Base-by-base conservation (phyloP, 2,113 vertebrate species). In the Melanerpes formicivorus region DNA sequence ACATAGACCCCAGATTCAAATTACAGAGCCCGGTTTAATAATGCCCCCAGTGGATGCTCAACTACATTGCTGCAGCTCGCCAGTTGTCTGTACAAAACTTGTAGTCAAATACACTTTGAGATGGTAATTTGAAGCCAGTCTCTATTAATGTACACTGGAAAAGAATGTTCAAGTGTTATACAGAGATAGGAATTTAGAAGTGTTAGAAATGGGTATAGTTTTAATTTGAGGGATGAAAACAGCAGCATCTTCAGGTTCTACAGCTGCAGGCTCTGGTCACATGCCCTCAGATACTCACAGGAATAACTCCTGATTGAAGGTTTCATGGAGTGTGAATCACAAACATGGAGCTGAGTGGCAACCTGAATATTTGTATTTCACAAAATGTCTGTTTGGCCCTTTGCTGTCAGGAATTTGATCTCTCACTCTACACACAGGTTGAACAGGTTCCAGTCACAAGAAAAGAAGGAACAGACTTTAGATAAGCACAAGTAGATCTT, bases 291-390 rank as follows among this genome's bases (percentile, higher is more conserved):
- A 12, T 67, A 34, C 42, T 60, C 56, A 8, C 11, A 21, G 69
- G 55, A 86, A 4, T 29, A 22, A 55, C 32, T 55, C 23, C 22
- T 48, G 27, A 32, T 32, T 56, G 55, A 80, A 67, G 25, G 44
- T 29, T 64, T 71, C 69, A 50, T 74, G 80, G 16, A 71, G 21
- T 11, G 9, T 62, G 34, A 16, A 29, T 79, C 64, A 34, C 84
- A 59, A 27, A 46, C 15, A 10, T 4, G 7, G 46, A 77, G 63
- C 12, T 14, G n/a, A 62, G 64, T 29, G 60, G 58, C 56, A 71
- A 5, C 19, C 17, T 37, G 77, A 27, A 25, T 59, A 0, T 2
- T 0, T 0, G 9, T 73, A 18, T 34, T 42, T 46, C 44, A 37
- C 15, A 37, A 21, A 18, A 27, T 18, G 25, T 48, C 30, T 58